Percentiles rank a stretch among this genome's conserved stretches.
Evolutionary conservation across 2,113 vertebrate species (phyloP).

Genomic region (Myiopsitta monachus): DNA sequence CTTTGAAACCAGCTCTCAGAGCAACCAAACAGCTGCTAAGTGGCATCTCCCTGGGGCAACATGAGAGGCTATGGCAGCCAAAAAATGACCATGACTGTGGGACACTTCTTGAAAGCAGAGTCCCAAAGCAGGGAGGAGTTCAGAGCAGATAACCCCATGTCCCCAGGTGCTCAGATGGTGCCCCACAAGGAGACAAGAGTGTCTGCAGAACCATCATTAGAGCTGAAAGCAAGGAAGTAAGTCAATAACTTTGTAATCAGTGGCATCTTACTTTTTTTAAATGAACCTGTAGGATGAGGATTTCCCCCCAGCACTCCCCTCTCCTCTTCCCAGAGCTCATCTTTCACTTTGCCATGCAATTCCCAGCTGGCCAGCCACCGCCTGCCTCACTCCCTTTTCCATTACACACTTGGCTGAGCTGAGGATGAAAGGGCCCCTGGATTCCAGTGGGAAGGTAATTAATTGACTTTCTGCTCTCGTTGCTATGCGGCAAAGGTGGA

Average conservation of each 20-base stretch:
- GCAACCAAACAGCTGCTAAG: background rate
- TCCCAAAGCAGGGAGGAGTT: background rate
- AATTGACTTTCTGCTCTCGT: slow-evolving; percentile 80
- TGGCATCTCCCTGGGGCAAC: background rate
- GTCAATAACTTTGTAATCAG: background rate
- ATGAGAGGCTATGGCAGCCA: background rate
- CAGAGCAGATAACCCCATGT: accelerated
- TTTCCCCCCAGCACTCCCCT: background rate
- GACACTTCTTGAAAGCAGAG: background rate
- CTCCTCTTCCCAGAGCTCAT: slow-evolving; percentile 33
- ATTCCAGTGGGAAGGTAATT: slow-evolving; percentile 73
- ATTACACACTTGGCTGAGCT: slow-evolving; percentile 93
- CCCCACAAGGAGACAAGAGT: background rate
- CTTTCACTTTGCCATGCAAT: slow-evolving; percentile 66
- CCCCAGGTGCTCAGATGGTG: background rate
- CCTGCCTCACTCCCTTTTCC: slow-evolving; percentile 79
- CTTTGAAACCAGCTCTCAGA: background rate
- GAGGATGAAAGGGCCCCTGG: slow-evolving; percentile 59
- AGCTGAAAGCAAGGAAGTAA: background rate
- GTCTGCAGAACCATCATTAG: background rate
- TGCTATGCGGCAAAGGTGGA: slow-evolving; percentile 65
- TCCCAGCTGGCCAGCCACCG: slow-evolving; percentile 70
- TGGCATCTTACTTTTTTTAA: slow-evolving; percentile 25
- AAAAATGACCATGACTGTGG: background rate
- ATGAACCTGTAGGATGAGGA: slow-evolving; percentile 56